phyloP scores from a whole-genome alignment of 2,888 invertebrate genomes.

The Nemapogon koenigi region DNA sequence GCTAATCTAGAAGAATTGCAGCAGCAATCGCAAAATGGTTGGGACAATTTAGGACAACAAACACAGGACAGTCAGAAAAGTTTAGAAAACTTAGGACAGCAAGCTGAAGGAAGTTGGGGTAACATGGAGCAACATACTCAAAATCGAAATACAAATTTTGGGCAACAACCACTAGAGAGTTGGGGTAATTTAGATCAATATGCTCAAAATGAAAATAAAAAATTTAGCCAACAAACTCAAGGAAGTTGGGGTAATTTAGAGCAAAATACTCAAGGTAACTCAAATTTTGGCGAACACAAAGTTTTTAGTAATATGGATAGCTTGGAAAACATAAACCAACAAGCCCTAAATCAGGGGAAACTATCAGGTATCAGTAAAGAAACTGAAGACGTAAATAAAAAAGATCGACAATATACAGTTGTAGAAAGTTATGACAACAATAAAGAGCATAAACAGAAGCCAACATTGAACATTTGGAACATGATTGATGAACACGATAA shows the following conservation, averaged over 20 bases:
- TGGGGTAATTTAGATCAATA: slow-evolving; percentile 21
- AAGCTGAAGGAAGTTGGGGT: slow-evolving; percentile 21
- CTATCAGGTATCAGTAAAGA: no score
- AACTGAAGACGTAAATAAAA: no score
- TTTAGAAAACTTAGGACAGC: slow-evolving; percentile 25
- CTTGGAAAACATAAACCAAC: slow-evolving; percentile 14
- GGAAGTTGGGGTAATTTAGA: slow-evolving; percentile 14
- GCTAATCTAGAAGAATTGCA: slow-evolving; percentile 17
- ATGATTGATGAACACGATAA: no score
- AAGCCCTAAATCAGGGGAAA: no score
- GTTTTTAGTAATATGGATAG: slow-evolving; percentile 12
- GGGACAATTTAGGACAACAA: slow-evolving; percentile 22
- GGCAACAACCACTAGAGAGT: slow-evolving; percentile 24
- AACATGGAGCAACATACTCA: slow-evolving; percentile 18
- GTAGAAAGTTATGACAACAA: no score
- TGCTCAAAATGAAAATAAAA: slow-evolving; percentile 21
- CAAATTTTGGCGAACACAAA: no score
- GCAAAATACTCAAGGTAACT: slow-evolving; percentile 6
- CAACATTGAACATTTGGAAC: no score
- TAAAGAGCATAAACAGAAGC: no score
- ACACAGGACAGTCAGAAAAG: slow-evolving; percentile 17
- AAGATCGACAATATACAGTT: no score
- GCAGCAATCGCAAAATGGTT: slow-evolving; percentile 20
- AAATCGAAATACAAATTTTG: slow-evolving; percentile 13
- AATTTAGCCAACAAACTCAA: slow-evolving; percentile 15